Percentiles rank a stretch among this genome's conserved stretches.
Evolutionary conservation across 2,113 vertebrate species (phyloP).

Genomic region (Pipra filicauda): DNA sequence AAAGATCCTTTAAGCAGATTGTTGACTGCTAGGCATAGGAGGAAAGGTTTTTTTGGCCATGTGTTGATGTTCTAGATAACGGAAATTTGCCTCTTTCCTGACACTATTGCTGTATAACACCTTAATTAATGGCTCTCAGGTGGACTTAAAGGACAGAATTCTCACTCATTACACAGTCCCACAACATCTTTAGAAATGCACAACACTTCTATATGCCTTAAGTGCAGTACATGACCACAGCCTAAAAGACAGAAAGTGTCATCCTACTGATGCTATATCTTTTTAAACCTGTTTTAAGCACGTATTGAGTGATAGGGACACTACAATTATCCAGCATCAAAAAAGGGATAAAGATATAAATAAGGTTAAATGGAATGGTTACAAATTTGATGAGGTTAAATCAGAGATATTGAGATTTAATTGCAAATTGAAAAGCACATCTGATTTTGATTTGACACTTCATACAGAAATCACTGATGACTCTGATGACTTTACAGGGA

Average conservation of each 20-base stretch:
- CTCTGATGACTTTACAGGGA: not conserved
- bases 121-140: not conserved
- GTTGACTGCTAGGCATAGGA: not conserved
- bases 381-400: not conserved
- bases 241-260: not conserved
- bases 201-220: not conserved
- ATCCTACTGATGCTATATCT: not conserved
- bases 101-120: not conserved
- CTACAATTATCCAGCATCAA: not conserved
- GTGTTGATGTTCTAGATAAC: not conserved
- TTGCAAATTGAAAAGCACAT: not conserved
- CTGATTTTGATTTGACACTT: not conserved
- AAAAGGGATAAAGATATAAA: not conserved
- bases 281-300: not conserved
- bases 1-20: not conserved
- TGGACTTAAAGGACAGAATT: not conserved
- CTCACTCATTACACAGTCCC: not conserved
- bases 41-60: not conserved
- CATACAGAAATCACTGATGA: not conserved
- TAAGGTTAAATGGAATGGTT: not conserved
- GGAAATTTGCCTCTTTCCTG: not conserved
- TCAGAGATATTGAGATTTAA: not conserved
- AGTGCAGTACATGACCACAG: not conserved
- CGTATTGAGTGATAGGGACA: too few relatives aligned
- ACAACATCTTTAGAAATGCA: not conserved